Base-by-base conservation (phyloP, 2,888 invertebrate genomes). In the Amphipyra tragopoginis region DNA sequence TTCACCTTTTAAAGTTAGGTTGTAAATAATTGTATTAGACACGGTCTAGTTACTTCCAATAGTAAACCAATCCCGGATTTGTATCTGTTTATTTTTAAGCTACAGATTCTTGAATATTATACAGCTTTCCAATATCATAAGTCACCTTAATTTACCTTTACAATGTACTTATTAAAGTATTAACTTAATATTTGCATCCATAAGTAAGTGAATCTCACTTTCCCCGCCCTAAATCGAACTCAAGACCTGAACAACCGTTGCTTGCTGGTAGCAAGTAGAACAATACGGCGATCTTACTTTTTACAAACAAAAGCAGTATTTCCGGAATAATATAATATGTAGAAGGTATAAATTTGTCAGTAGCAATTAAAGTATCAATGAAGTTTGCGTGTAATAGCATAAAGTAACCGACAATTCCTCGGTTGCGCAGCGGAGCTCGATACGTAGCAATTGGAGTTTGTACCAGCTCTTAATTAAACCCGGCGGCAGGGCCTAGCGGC, bases 381-480 rank as follows among this genome's bases (percentile, higher is more conserved):
- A 81, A 86, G 77, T 85, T 86, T 63, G 74, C 78, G 67, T 81
- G 79, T 84, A 81, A 86, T 79, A 77, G 81, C 80, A 83, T 84
- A 85, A 86, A 86, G 82, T 82, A 86, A 77, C 76, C 73, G 76
- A 71, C 71, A 67, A 81, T 80, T 80, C 71, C 71, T 78, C 75
- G 76, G 77, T 72, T 77, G 77, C 83, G 80, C 77, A 85, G 83
- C 79, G 83, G 43, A 83, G 82, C 77, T 85, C 84, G 85, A 88
- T 89, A 88, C 86, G 86, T 85, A 85, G 87, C 84, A 83, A 89
- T 86, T 82, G 83, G 84, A 90, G 88, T 88, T 90, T 80, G 83
- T 77, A 84, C 82, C 85, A 80, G 88, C 86, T 90, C 91, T 93
- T 94, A 94, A 94, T 94, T 94, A 93, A 93, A 88, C 83, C 89